Percentiles rank a stretch among this genome's conserved stretches.
Conservation (phyloP, 2,797 vertebrate species). For the Paguma larvata region DNA sequence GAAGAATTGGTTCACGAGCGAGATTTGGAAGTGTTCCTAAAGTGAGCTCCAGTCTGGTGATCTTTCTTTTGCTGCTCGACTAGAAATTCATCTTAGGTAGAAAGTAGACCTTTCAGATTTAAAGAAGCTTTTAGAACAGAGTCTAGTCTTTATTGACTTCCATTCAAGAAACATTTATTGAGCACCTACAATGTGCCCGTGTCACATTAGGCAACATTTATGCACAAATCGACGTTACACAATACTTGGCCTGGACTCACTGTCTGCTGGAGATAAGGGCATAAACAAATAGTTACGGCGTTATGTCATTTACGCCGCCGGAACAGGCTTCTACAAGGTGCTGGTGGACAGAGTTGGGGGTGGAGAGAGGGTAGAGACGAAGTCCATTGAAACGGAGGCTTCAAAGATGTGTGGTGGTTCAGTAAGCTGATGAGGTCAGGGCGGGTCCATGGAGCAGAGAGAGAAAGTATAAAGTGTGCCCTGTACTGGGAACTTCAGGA, state of each 20-base stretch:
- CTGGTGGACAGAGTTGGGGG: background rate
- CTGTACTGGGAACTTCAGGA: background rate
- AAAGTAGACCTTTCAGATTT: background rate
- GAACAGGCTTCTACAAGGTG: slow-evolving; percentile 21
- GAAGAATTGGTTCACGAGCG: background rate
- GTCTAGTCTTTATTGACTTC: background rate
- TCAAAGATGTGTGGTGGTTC: background rate
- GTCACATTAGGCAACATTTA: background rate
- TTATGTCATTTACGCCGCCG: slow-evolving; percentile 5
- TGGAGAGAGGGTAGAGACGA: background rate
- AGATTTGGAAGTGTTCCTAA: slow-evolving; percentile 58
- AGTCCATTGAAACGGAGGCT: background rate
- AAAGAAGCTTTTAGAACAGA: slow-evolving; percentile 27
- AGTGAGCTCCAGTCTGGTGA: slow-evolving; percentile 6
- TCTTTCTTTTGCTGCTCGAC: background rate
- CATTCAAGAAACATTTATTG: background rate
- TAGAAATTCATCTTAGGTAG: slow-evolving; percentile 22
- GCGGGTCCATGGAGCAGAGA: background rate
- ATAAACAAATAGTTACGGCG: slow-evolving; percentile 30
- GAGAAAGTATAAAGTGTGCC: background rate
- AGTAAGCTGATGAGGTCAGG: background rate
- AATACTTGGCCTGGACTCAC: slow-evolving; percentile 31
- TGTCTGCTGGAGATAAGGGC: slow-evolving; percentile 52
- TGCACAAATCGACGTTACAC: background rate
- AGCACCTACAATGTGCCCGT: background rate